phyloP scores from a whole-genome alignment of 2,113 vertebrate species.

The Pogona vitticeps region DNA sequence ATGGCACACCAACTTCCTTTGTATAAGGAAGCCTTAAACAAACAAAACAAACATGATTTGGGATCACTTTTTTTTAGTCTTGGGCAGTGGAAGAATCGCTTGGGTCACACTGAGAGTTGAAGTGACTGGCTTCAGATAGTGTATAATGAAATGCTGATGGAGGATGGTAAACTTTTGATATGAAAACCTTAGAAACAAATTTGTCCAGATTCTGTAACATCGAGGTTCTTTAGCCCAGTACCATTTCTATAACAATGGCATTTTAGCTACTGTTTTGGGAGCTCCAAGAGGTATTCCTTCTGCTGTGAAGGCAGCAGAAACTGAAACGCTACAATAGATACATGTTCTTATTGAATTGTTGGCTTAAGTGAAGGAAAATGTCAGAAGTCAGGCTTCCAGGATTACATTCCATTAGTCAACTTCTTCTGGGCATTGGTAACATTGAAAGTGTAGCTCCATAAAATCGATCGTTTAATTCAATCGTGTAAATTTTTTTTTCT shows the following conservation, averaged over 20 bases:
- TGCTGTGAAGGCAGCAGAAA: neutral
- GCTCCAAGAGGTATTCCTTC: neutral
- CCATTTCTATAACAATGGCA: neutral
- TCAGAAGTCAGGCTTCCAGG: neutral
- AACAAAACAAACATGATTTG: too few relatives aligned
- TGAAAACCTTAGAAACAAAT: neutral
- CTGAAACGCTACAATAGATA: neutral
- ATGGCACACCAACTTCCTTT: too few relatives aligned
- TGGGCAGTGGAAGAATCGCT: neutral
- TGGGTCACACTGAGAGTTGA: neutral
- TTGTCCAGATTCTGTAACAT: too few relatives aligned
- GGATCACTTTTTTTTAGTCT: neutral
- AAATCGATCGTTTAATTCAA: neutral
- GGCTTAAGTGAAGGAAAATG: neutral
- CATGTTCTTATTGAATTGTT: neutral
- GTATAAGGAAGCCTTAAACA: too few relatives aligned
- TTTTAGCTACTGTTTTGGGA: neutral
- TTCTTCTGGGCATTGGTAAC: neutral
- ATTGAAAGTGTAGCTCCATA: neutral
- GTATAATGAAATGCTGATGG: neutral
- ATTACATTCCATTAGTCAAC: neutral
- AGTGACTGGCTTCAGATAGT: too few relatives aligned
- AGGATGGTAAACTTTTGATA: neutral
- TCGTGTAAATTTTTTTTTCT: neutral
- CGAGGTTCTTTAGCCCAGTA: neutral